Percentiles rank a stretch among this genome's conserved stretches.
phyloP scores from a whole-genome alignment of 2,888 invertebrate genomes.

The Epicampocera succincta region DNA sequence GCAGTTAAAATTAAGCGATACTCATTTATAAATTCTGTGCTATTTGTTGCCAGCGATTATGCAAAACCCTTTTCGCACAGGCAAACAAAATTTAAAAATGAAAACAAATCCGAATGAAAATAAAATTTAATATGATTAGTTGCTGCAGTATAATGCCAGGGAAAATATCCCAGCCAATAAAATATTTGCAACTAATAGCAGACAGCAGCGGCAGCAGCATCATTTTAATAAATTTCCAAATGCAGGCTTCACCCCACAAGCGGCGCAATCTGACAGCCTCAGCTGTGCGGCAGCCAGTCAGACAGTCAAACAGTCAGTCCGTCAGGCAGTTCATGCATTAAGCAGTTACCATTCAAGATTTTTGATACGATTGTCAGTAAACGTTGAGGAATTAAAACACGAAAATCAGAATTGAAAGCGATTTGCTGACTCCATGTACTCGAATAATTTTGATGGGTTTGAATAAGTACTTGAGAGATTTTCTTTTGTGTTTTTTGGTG shows the following conservation, averaged over 20 bases:
- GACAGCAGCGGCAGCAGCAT: constrained; percentile 29
- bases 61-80: constrained; percentile 49
- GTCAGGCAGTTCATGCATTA: constrained; percentile 24
- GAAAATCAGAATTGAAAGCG: constrained; percentile 58
- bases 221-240: constrained; percentile 43
- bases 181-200: constrained; percentile 42
- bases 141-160: constrained; percentile 51
- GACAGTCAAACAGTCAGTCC: not conserved
- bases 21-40: constrained; percentile 34
- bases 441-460: constrained; percentile 50
- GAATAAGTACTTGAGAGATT: constrained; percentile 16
- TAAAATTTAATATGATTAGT: constrained; percentile 68
- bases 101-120: constrained; percentile 53
- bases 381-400: constrained; percentile 64
- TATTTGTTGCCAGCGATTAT: constrained; percentile 58
- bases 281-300: not conserved
- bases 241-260: not conserved
- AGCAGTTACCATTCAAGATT: constrained; percentile 39
- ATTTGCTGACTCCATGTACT: constrained; percentile 20
- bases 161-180: constrained; percentile 22
- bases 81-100: not conserved
- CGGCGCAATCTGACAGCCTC: not conserved
- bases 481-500: constrained; percentile 26
- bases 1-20: constrained; percentile 44
- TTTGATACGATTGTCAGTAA: constrained; percentile 40